A percentile compares a stretch with the other conserved stretches of the same genome.
Evolutionary conservation across 2,888 invertebrate genomes (phyloP).

Genomic region (Hirudinaria manillensis): DNA sequence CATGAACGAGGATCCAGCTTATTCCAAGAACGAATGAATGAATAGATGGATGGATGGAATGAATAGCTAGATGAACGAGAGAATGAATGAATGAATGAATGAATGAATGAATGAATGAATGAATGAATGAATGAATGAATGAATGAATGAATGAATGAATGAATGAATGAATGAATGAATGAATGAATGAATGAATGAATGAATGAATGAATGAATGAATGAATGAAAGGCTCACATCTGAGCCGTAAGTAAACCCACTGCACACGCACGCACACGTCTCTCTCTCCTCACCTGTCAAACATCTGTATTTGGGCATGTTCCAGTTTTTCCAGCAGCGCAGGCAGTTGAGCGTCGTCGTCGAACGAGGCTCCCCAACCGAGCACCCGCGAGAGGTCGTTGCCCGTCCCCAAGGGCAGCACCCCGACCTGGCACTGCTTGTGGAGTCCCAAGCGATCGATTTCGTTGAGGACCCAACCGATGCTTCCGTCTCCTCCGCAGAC

Average conservation of each 20-base stretch:
- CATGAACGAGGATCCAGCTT: no score
- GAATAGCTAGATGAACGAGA: no score
- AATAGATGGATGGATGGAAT: background rate
- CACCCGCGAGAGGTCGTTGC: constrained; percentile 89
- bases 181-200: background rate
- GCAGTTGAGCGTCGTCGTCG: constrained; percentile 87
- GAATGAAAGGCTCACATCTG: background rate
- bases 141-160: background rate
- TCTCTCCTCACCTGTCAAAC: constrained; percentile 70
- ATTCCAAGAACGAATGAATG: no score
- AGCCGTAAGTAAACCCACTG: background rate
- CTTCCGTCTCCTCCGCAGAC: constrained; percentile 97
- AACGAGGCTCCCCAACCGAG: constrained; percentile 92
- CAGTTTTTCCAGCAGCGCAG: constrained; percentile 82
- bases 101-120: no score
- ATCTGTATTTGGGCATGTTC: constrained; percentile 95
- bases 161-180: background rate
- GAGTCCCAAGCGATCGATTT: constrained; percentile 88
- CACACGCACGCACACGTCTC: no score
- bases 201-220: no score
- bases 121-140: background rate
- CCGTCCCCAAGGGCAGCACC: constrained; percentile 87
- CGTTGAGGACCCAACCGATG: constrained; percentile 93
- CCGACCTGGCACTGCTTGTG: constrained; percentile 72
- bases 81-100: background rate